Evolutionary conservation across 2,888 invertebrate genomes (phyloP).

Genomic region (Yponomeuta cagnagella): DNA sequence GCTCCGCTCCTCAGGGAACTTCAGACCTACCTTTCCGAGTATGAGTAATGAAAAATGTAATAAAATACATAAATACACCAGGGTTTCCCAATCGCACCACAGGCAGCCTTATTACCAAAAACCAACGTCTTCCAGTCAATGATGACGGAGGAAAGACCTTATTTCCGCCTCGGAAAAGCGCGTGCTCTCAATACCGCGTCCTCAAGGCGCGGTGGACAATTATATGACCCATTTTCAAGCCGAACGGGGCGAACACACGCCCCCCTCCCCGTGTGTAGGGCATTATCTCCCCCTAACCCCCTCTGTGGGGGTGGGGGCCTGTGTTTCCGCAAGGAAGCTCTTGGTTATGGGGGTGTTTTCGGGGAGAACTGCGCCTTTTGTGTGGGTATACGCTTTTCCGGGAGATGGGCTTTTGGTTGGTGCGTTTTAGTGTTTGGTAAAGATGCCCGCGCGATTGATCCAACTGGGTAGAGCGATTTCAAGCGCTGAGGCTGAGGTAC

Average conservation of each 20-base stretch:
- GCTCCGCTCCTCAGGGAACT: too few species aligned
- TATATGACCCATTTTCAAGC: conserved; percentile 55
- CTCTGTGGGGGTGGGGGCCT: neutral
- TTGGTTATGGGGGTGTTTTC: conserved; percentile 5
- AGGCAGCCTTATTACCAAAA: too few species aligned
- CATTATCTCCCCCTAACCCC: conserved; percentile 33
- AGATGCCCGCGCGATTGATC: too few species aligned
- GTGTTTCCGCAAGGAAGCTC: conserved; percentile 10
- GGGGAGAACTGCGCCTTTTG: conserved; percentile 4
- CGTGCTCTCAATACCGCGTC: conserved; percentile 1
- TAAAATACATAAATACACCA: too few species aligned
- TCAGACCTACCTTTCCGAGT: too few species aligned
- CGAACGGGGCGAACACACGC: conserved; percentile 48
- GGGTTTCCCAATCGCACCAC: too few species aligned
- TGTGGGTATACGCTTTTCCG: neutral
- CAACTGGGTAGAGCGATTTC: too few species aligned
- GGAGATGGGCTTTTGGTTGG: neutral
- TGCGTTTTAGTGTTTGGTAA: neutral
- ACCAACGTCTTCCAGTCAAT: too few species aligned
- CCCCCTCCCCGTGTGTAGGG: conserved; percentile 31
- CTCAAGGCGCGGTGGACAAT: conserved; percentile 32
- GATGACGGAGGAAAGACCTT: too few species aligned
- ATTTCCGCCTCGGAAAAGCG: neutral
- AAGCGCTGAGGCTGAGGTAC: too few species aligned
- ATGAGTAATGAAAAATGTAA: too few species aligned